phyloP scores from a whole-genome alignment of 2,797 vertebrate species.

The Pseudotriccus pelzelni region DNA sequence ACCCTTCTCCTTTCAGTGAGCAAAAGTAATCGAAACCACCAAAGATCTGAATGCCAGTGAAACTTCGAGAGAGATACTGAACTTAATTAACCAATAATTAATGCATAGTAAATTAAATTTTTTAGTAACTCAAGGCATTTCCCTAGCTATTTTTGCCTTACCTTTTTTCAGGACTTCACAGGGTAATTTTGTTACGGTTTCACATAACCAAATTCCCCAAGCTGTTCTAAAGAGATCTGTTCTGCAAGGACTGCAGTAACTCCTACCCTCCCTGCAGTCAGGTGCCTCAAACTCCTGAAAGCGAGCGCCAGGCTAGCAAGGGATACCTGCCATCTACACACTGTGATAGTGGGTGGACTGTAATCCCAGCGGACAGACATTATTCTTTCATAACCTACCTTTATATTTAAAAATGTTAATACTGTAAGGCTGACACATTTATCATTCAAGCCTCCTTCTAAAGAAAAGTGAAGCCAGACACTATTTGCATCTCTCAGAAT shows the following conservation, averaged over 20 bases:
- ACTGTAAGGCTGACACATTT: neutral
- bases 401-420: neutral
- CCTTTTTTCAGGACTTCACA: conserved; percentile 48
- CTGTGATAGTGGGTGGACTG: neutral
- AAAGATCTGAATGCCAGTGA: conserved; percentile 17
- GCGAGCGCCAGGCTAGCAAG: neutral
- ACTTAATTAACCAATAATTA: conserved; percentile 55
- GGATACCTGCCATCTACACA: neutral
- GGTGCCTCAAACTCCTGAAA: neutral
- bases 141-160: conserved; percentile 26
- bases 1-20: neutral
- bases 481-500: neutral
- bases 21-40: neutral
- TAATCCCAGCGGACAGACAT: neutral
- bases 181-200: conserved; percentile 26
- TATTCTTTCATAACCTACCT: neutral
- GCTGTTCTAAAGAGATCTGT: neutral
- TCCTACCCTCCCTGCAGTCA: neutral
- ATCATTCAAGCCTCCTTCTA: neutral
- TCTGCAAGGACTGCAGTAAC: neutral
- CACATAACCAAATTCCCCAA: neutral
- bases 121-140: conserved; percentile 52
- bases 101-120: conserved; percentile 39
- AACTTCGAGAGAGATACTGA: neutral
- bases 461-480: neutral